A percentile compares a stretch with the other conserved stretches of the same genome.
These are phyloP conservation scores for Agraylea sexmaculata DNA, from an alignment of 1,140 invertebrate genomes.

Conservation along the genomic window DNA sequence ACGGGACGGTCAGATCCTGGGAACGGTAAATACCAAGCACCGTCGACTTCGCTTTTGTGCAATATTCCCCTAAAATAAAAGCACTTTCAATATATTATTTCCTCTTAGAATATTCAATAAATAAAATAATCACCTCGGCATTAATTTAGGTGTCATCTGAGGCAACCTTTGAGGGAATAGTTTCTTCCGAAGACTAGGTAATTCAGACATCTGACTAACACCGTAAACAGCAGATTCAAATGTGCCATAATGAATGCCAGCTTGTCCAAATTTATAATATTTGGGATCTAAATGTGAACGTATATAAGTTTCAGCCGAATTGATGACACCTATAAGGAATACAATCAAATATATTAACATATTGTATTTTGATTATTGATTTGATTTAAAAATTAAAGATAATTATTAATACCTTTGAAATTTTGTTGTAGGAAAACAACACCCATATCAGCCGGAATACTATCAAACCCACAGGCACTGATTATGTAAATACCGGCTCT, in stretches of 20 bases:
- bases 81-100: conserved; percentile 19
- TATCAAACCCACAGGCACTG: conserved; percentile 84
- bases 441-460: conserved; percentile 80
- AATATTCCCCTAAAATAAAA: conserved; percentile 44
- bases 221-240: conserved; percentile 73
- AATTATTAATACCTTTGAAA: conserved; percentile 47
- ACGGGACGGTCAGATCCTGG: conserved; percentile 70
- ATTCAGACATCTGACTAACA: conserved; percentile 44
- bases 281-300: conserved; percentile 26
- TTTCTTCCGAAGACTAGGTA: conserved; percentile 48
- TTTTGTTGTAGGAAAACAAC: conserved; percentile 58
- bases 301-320: conserved; percentile 66
- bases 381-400: background rate
- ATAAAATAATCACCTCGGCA: conserved; percentile 33
- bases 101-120: conserved; percentile 11
- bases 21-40: conserved; percentile 68
- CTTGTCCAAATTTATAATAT: too few species aligned
- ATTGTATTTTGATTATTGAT: background rate
- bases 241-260: conserved; percentile 69
- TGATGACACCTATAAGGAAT: conserved; percentile 49
- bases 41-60: conserved; percentile 47
- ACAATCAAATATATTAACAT: conserved; percentile 1
- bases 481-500: conserved; percentile 71
- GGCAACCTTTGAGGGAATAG: conserved; percentile 55
- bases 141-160: conserved; percentile 46